Base-by-base conservation (phyloP, 1,140 invertebrate genomes). In the Drosophila takahashii region DNA sequence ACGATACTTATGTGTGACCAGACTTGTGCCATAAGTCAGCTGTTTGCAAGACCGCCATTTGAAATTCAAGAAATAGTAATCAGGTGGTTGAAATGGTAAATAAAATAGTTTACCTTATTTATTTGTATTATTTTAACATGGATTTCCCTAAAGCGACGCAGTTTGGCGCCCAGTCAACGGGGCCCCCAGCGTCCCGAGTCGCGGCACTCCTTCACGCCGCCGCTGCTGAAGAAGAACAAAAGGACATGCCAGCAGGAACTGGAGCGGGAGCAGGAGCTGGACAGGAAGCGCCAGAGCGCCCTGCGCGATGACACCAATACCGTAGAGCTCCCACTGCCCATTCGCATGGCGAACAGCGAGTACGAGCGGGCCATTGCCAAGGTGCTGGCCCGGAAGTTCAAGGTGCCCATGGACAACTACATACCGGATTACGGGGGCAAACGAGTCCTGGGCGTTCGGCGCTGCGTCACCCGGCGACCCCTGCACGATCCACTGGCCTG, bases 401-500 rank as follows among this genome's bases (percentile, higher is more conserved):
- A 97, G 93, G 96, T 99, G 48, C 98, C 99, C 5, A 97, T 99
- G 67, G 95, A 96, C 13, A 98, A 98, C 84, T 99, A 99, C 93
- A 93, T 95, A 41, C 93, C 94, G 1, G 95, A 95, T 34, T 95
- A 95, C 84, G 94, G 90, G 89, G 94, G 86, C 50, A 94, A 84
- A 70, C 75, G 90, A 5, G 78, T 80, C 6, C 92, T 98, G 8
- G 97, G 97, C 1, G 93, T 98, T 45, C 93, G 95, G 53, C 93
- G 96, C 39, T 93, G 94, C 76, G 95, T 95, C 15, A 93, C 95
- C 2, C 93, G 96, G 77, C 94, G 95, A 66, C 93, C 99, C 1
- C 92, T 99, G 11, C 97, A 98, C 91, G 98, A 99, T 93, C 99
- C 99, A 0, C 95, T 96, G 83, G 98, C 96, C 86, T 97, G 98